phyloP scores from a whole-genome alignment of 2,113 vertebrate species.

The Microtus ochrogaster region DNA sequence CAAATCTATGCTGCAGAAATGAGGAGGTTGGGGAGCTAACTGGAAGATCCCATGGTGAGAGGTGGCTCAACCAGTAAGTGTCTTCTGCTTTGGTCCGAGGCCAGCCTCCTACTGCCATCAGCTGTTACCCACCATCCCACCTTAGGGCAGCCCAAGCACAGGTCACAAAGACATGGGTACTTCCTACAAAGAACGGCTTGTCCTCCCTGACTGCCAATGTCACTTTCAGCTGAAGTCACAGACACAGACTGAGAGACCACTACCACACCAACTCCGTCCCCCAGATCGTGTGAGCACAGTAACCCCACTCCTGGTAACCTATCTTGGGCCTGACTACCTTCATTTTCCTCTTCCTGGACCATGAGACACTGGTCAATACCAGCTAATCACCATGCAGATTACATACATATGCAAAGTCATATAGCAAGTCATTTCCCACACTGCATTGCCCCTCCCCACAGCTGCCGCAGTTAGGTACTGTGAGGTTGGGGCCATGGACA shows the following conservation, averaged over 20 bases:
- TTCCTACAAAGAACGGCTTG: neutral
- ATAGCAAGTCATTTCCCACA: neutral
- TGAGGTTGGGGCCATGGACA: neutral
- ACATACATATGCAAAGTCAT: neutral
- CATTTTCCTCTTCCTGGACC: neutral
- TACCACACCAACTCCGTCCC: neutral
- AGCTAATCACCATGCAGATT: neutral
- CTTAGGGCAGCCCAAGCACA: neutral
- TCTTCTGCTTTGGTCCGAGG: neutral
- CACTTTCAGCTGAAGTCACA: neutral
- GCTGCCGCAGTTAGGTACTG: neutral
- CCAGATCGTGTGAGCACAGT: neutral
- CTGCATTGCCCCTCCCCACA: neutral
- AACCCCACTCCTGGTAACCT: neutral
- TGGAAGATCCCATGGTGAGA: neutral
- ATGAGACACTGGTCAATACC: neutral
- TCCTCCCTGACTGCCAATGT: neutral
- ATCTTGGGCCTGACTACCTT: neutral
- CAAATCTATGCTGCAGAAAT: neutral
- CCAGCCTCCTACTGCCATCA: neutral
- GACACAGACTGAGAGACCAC: neutral
- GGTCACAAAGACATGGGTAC: neutral
- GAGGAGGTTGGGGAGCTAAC: neutral
- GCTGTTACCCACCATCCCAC: neutral
- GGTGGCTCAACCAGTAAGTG: no score